Conservation (phyloP, 2,888 invertebrate genomes). For the Lepas anatifera region DNA sequence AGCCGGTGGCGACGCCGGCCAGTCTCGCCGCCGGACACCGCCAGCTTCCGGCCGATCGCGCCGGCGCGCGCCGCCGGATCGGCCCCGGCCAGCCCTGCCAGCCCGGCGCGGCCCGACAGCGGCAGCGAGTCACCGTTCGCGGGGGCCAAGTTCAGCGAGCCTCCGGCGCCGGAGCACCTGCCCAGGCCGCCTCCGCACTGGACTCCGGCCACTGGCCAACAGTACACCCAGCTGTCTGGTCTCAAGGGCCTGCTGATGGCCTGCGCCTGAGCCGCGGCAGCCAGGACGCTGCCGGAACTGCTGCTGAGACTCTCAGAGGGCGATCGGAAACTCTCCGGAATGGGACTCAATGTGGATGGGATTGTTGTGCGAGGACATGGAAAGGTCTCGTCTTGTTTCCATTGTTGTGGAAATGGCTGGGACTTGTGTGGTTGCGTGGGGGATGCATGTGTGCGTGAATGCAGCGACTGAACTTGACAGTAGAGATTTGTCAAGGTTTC, state of each 20-base stretch:
- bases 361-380: too few species aligned
- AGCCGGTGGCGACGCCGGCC: neutral
- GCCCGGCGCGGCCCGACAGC: neutral
- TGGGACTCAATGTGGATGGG: too few species aligned
- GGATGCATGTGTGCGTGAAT: neutral
- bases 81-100: neutral
- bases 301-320: too few species aligned
- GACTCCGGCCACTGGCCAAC: constrained; percentile 37
- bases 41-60: neutral
- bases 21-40: neutral
- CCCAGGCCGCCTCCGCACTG: constrained; percentile 71
- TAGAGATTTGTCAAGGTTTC: neutral
- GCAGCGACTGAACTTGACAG: neutral
- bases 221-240: neutral
- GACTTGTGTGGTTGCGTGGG: neutral
- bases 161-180: constrained; percentile 61
- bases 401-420: neutral
- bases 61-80: neutral
- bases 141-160: constrained; percentile 69
- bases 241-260: constrained; percentile 1
- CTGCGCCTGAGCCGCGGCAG: neutral
- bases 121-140: constrained; percentile 36
- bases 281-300: neutral
- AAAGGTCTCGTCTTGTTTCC: neutral
- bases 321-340: too few species aligned